A percentile compares a stretch with the other conserved stretches of the same genome.
These are phyloP conservation scores for Campoplex nolae DNA, from an alignment of 2,888 invertebrate genomes.

Conservation along the genomic window DNA sequence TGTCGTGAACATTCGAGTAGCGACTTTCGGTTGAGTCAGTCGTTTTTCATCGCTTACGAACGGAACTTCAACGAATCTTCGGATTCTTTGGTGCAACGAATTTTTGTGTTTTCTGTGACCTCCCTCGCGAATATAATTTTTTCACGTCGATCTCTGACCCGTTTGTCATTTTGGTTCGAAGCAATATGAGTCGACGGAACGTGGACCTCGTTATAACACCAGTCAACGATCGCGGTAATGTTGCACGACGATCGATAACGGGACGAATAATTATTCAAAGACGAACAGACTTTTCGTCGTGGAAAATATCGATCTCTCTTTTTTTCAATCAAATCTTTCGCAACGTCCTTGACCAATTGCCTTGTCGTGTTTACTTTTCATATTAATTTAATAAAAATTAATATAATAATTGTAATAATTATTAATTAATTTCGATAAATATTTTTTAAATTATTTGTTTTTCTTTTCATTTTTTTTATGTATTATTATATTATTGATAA, in stretches of 20 bases:
- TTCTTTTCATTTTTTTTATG: too few species aligned
- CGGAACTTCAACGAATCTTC: not conserved
- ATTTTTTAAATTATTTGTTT: not conserved
- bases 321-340: not conserved
- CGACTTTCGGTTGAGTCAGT: constrained; percentile 60
- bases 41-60: not conserved
- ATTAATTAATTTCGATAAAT: not conserved
- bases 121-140: constrained; percentile 8
- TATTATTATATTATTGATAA: too few species aligned
- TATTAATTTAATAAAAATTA: too few species aligned
- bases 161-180: constrained; percentile 11
- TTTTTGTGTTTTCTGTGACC: constrained; percentile 16
- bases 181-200: constrained; percentile 60
- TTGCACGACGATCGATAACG: constrained; percentile 15
- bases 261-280: constrained; percentile 16
- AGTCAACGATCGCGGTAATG: constrained; percentile 59
- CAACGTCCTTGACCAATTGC: not conserved
- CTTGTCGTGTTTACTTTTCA: too few species aligned
- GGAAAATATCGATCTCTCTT: constrained; percentile 37
- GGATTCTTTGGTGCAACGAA: constrained; percentile 5
- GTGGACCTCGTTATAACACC: constrained; percentile 58
- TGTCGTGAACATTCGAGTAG: constrained; percentile 65
- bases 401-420: too few species aligned
- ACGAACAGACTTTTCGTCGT: constrained; percentile 16
- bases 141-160: not conserved